phyloP scores from a whole-genome alignment of 2,888 invertebrate species.

The Gymnosoma rotundatum region DNA sequence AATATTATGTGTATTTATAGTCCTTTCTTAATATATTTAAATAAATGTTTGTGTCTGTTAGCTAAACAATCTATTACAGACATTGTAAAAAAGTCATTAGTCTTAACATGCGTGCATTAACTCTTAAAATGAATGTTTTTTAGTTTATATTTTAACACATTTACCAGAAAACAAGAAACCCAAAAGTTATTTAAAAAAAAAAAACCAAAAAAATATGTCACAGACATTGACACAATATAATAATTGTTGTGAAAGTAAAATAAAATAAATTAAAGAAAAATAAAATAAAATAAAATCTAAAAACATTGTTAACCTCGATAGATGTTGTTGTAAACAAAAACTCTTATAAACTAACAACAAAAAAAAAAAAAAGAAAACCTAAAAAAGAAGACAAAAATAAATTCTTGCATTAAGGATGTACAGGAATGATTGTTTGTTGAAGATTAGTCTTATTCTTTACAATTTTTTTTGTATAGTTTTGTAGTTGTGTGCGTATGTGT shows the following conservation, averaged over 20 bases:
- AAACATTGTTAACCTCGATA: conserved; percentile 50
- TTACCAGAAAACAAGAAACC: background rate
- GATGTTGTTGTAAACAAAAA: conserved; percentile 22
- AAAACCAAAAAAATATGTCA: conserved; percentile 14
- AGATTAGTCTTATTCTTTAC: conserved; percentile 32
- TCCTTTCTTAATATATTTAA: too few species aligned
- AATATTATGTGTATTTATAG: too few species aligned
- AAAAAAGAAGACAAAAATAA: conserved; percentile 22
- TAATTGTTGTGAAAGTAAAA: conserved; percentile 1
- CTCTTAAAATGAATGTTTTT: too few species aligned
- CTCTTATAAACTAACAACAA: conserved; percentile 40
- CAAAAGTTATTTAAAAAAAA: conserved; percentile 4
- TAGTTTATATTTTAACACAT: too few species aligned
- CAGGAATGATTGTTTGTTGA: conserved; percentile 24
- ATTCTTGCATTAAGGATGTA: conserved; percentile 31
- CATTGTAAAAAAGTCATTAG: too few species aligned
- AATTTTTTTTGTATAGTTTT: background rate
- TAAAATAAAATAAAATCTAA: conserved; percentile 34
- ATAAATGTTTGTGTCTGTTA: too few species aligned
- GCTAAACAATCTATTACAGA: too few species aligned
- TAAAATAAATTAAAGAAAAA: conserved; percentile 20
- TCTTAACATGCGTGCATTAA: too few species aligned
- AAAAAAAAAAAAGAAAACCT: background rate
- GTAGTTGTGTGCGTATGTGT: background rate
- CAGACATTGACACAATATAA: conserved; percentile 31